Conservation (phyloP, 92 coral and sea anemone genomes). For the Pocillopora grandis region DNA sequence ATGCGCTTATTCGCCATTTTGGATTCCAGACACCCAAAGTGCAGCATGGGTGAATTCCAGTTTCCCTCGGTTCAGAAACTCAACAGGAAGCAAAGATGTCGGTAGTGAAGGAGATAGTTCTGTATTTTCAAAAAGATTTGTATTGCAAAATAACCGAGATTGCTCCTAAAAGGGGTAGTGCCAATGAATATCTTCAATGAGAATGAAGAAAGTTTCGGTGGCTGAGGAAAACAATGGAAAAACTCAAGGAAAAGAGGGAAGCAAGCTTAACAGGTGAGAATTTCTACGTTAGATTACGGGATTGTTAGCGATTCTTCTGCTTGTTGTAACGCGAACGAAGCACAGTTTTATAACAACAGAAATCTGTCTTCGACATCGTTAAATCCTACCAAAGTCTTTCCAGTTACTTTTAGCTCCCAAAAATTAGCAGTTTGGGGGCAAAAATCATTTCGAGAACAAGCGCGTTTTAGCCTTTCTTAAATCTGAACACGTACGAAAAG, state of each 20-base stretch:
- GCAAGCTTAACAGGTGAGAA: slow-evolving; percentile 86
- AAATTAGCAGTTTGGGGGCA: neutral
- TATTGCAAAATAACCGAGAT: neutral
- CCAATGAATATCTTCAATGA: slow-evolving; percentile 48
- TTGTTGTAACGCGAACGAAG: slow-evolving; percentile 1
- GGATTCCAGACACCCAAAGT: slow-evolving; percentile 30
- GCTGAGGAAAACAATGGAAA: slow-evolving; percentile 84
- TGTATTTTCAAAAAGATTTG: slow-evolving; percentile 31
- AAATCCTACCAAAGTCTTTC: neutral
- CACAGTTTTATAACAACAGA: neutral
- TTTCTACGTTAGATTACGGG: slow-evolving; percentile 4
- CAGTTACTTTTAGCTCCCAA: neutral
- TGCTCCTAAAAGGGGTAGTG: slow-evolving; percentile 41
- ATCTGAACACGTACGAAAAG: neutral
- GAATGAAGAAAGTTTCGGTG: slow-evolving; percentile 88
- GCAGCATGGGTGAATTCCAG: slow-evolving; percentile 65
- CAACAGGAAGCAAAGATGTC: slow-evolving; percentile 56
- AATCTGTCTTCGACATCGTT: neutral
- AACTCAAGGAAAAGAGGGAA: slow-evolving; percentile 74
- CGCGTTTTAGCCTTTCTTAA: neutral
- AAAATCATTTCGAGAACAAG: neutral
- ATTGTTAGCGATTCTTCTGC: slow-evolving; percentile 33
- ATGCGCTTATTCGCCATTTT: slow-evolving; percentile 99
- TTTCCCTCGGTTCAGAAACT: slow-evolving; percentile 12
- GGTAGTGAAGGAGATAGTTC: slow-evolving; percentile 34